Base-by-base conservation (phyloP, 2,888 invertebrate genomes). In the Papilio protenor region DNA sequence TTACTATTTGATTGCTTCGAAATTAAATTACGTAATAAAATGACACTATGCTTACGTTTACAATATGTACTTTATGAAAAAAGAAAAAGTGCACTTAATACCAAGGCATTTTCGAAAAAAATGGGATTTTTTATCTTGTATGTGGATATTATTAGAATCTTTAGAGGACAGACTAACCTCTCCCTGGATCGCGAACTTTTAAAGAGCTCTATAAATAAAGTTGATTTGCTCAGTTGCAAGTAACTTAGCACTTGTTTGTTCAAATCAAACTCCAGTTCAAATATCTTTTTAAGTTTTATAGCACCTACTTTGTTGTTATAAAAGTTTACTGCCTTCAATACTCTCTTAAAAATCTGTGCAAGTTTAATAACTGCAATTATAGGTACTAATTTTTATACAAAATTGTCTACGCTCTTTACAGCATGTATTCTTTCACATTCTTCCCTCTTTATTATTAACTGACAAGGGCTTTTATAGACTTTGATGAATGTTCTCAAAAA, bases 221-320 rank as follows among this genome's bases (percentile, higher is more conserved):
- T 81, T 81, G 81, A 85, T 86, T 88, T 87, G 84, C 84, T 85
- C 89, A 89, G 87, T 85, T 89, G 87, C 80, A 79, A 81, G 85
- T 85, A 85, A 86, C 86, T 83, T 83, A 84, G 84, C 82, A 81
- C 80, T 61, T 85, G 84, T 83, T 83, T 83, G 84, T 79, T 80
- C 79, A 76, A 75, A 79, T 55, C 77, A 73, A 55, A 77, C 79
- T 49, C 71, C 66, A 57, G 75, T 71, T 77, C 66, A 64, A 71
- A 64, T 47, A 27, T 77, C 69, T 33, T 61, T n/a, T 55, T 72
- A 76, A 64, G 59, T 66, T 76, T 55, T 57, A 57, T 33, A 55
- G 70, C 81, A 77, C 45, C 71, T 75, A 80, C 57, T 2, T 59
- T 12, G 23, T 21, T 55, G 23, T 3, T 23, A 23, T 23, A 23